Percentiles rank a stretch among this genome's conserved stretches.
Conservation (phyloP, 2,113 vertebrate genomes). For the Ciconia maguari region DNA sequence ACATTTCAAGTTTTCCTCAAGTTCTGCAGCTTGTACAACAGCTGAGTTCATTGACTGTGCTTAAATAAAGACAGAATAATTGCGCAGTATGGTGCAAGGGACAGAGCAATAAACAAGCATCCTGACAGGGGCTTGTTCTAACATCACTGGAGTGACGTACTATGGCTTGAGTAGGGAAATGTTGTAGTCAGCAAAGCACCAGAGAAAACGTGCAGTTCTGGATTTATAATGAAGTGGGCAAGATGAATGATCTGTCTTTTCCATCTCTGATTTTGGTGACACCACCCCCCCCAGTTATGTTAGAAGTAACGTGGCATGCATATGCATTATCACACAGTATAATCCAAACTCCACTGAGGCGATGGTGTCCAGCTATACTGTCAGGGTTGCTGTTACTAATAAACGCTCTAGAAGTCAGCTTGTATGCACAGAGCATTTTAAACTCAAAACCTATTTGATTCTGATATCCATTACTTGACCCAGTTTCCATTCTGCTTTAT, state of each 20-base stretch:
- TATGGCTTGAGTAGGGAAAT: not conserved
- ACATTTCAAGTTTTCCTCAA: not conserved
- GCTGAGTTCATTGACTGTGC: not conserved
- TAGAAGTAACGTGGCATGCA: not conserved
- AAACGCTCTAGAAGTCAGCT: not conserved
- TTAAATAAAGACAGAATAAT: conserved; percentile 15
- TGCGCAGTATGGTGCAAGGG: not conserved
- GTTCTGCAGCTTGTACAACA: not conserved
- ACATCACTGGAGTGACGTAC: not conserved
- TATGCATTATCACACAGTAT: not conserved
- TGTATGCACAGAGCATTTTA: not conserved
- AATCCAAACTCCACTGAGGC: not conserved
- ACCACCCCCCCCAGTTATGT: not conserved
- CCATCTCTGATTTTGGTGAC: not conserved
- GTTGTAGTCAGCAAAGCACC: not conserved
- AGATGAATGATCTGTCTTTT: not conserved
- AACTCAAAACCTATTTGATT: not conserved
- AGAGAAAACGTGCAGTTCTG: not conserved
- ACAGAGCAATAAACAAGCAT: not conserved
- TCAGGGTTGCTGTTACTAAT: not conserved
- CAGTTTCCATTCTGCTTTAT: conserved; percentile 15
- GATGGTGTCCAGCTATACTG: not conserved
- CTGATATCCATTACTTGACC: not conserved
- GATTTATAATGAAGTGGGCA: not conserved
- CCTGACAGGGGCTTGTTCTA: not conserved